Percentiles rank a stretch among this genome's conserved stretches.
These are phyloP conservation scores for Pygocentrus nattereri DNA, from an alignment of 2,797 vertebrate genomes.

Conservation along the genomic window DNA sequence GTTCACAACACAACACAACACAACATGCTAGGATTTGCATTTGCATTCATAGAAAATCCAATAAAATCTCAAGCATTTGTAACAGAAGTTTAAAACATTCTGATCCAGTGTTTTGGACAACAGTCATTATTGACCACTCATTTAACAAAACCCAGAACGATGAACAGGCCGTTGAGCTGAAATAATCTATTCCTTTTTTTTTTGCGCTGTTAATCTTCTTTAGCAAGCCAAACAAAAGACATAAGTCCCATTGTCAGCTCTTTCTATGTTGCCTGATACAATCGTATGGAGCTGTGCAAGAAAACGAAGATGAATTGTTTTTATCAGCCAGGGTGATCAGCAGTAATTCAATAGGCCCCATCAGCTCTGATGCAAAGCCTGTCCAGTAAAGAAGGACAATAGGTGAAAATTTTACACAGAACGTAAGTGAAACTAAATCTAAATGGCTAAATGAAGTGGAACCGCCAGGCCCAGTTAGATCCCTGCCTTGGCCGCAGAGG, in stretches of 20 bases:
- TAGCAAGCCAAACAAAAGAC: conserved; percentile 51
- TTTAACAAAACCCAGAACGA: conserved; percentile 68
- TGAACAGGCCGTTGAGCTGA: conserved; percentile 56
- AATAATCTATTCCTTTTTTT: conserved; percentile 57
- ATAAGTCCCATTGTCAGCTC: conserved; percentile 44
- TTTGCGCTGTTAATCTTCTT: conserved; percentile 51
- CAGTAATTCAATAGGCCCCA: conserved; percentile 59
- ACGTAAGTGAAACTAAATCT: neutral
- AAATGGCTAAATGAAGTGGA: neutral
- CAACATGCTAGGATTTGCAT: too few relatives aligned
- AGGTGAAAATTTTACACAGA: conserved; percentile 43
- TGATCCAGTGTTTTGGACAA: conserved; percentile 19
- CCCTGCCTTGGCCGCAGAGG: neutral
- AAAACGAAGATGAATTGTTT: conserved; percentile 68
- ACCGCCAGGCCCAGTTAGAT: neutral
- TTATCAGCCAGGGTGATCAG: conserved; percentile 63
- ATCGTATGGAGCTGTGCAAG: conserved; percentile 6
- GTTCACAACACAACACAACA: too few relatives aligned
- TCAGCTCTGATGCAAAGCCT: neutral
- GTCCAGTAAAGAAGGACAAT: conserved; percentile 49
- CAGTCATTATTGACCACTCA: conserved; percentile 51
- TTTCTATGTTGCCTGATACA: conserved; percentile 53
- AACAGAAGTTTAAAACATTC: neutral
- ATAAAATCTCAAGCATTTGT: too few relatives aligned
- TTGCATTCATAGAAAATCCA: too few relatives aligned